These are phyloP conservation scores for Cephonodes hylas DNA, from an alignment of 2,888 invertebrate species.

Conservation along the genomic window DNA sequence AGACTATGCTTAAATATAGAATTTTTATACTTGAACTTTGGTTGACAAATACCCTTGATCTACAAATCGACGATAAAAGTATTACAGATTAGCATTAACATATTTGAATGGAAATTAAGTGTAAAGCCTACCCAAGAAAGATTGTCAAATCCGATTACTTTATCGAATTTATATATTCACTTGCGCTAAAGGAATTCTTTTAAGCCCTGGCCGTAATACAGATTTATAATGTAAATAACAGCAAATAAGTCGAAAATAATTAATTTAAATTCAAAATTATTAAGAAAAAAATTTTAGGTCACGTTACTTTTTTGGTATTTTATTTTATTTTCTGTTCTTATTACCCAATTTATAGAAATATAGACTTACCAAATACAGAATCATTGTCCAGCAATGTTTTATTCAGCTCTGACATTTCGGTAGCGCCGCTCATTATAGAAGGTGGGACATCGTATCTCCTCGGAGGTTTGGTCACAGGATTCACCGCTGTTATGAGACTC, in stretches of 20 bases:
- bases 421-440: slow-evolving; percentile 86
- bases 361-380: slow-evolving; percentile 87
- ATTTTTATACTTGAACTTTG: not conserved
- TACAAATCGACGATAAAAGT: not conserved
- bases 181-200: not conserved
- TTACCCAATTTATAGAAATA: not conserved
- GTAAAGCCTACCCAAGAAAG: not conserved
- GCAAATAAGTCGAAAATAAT: no score
- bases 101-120: not conserved
- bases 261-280: no score
- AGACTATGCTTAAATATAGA: not conserved
- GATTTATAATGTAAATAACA: no score
- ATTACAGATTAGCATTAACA: slow-evolving; percentile 2
- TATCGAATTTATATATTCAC: not conserved
- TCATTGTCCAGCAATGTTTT: slow-evolving; percentile 90
- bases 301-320: no score
- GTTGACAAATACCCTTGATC: not conserved
- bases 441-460: slow-evolving; percentile 87
- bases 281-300: no score
- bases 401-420: slow-evolving; percentile 91
- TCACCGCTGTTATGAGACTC: slow-evolving; percentile 90
- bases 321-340: no score
- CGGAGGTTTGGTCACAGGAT: slow-evolving; percentile 92
- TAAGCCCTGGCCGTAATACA: not conserved
- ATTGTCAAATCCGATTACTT: not conserved